Evolutionary conservation across 2,113 vertebrate species (phyloP), one percentile per base, ranked within the genome.

Genomic region (Pteronura brasiliensis): DNA sequence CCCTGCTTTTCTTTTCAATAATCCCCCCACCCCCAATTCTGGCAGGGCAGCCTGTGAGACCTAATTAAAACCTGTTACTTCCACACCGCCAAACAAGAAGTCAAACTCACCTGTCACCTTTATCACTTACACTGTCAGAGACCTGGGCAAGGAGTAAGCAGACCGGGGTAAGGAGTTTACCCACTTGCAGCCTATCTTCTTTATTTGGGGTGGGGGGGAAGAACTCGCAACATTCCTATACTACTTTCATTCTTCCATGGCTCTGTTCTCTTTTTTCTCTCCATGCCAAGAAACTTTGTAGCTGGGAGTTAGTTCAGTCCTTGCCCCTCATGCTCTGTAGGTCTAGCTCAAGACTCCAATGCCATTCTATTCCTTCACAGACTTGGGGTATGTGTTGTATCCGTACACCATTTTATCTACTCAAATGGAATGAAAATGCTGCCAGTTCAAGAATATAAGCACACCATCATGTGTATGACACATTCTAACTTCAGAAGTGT

Each of bases 1-100:
- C 85, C 17, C 63, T 96, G 67, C 93, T 96, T 97, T 96, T 88
- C 92, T 96, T 98, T 95, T 97, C 90, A 95, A 67, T 89, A 77
- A 49, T 49, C 63, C 55, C 39, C 7, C 23, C 25, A 9, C 0
- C 18, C 18, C n/a, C 67, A 9, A n/a, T 93, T 82, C 94, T 93
- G 55, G 10, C 77, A 88, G 88, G 39, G 52, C 31, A 36, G 77
- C 67, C 80, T 82, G n/a, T 59, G 59, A 95, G 92, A 67, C 17
- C 4, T 34, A 44, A 61, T 82, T 95, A 85, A 95, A 90, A 76
- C 36, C 39, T 74, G 42, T 27, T 52, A 83, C 93, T 93, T 72
- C 80, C 57, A 63, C 49, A n/a, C 34, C 29, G 27, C 36, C 36
- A 86, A 92, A 95, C n/a, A 82, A 39, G 88, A 80, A 71, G 34